Evolutionary conservation across 1,140 invertebrate genomes (phyloP), one percentile per base, ranked within the genome.

Genomic region (Pomacea maculata): DNA sequence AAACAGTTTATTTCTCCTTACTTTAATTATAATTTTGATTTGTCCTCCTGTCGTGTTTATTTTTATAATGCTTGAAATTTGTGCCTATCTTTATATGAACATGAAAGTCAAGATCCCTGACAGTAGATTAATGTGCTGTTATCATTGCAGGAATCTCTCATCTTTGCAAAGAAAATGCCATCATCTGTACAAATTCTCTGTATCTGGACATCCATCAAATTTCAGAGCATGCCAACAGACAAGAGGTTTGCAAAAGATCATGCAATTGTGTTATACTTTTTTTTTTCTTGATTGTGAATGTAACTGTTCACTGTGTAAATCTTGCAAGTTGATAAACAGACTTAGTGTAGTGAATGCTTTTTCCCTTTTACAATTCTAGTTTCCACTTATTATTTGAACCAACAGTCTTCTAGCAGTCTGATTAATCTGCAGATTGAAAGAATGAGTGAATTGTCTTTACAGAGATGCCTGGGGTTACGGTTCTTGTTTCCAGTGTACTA

Each of bases 401-500:
- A 10, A 25, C n/a, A 17, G 3, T 70, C 11, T 70, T 70, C 67
- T 45, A 70, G 21, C 67, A 25, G 9, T 61, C 11, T 14, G 57
- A 17, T 61, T 61, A 61, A 61, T 61, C 11, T 11, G 57, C 15
- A 61, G 15, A 61, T 17, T 61, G 57, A 61, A 45, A 45, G 34
- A 34, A 9, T 73, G 57, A 61, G 15, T 61, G 17, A 34, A 45
- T 73, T 52, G 82, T 54, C 82, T 71, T 88, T 83, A 25, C 82
- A 92, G 91, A 86, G 92, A 76, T 91, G 90, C 64, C 70, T 92
- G 34, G 92, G 92, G 25, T 86, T 93, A 8, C 82, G 92, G 45
- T 93, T 92, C 86, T 80, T 93, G 54, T 93, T 86, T 85, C 92
- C 92, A 67, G 92, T 93, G 4, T 92, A 92, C 70, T 92, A 88